These are phyloP conservation scores for Gasterosteus nipponicus DNA, from an alignment of 2,113 vertebrate genomes.

Conservation along the genomic window DNA sequence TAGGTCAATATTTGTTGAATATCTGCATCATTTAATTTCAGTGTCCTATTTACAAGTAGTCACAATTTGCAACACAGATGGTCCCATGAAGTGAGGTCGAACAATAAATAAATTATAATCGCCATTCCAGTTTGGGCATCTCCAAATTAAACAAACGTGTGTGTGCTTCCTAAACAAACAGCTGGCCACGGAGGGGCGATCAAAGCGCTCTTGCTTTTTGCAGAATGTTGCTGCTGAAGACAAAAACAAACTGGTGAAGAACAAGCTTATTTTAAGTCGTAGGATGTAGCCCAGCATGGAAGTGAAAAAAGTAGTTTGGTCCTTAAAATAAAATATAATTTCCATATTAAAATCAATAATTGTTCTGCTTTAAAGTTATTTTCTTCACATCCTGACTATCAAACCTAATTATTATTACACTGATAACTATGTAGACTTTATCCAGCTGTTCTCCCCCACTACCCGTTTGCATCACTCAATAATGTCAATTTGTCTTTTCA, in stretches of 20 bases:
- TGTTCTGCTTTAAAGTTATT: background rate
- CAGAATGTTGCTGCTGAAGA: background rate
- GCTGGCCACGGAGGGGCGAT: background rate
- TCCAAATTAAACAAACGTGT: background rate
- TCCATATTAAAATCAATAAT: background rate
- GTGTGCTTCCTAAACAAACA: too few relatives aligned
- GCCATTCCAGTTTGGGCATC: background rate
- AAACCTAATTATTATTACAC: background rate
- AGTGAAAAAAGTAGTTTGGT: background rate
- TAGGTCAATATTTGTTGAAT: background rate
- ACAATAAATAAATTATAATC: background rate
- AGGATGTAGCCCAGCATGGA: background rate
- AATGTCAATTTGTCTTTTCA: background rate
- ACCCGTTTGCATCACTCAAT: background rate
- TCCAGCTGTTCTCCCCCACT: background rate
- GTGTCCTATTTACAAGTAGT: background rate
- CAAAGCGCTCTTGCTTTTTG: background rate
- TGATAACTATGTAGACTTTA: background rate
- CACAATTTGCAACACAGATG: background rate
- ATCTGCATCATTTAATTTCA: background rate
- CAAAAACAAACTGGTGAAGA: too few relatives aligned
- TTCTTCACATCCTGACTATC: background rate
- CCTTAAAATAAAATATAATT: background rate
- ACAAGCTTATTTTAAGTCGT: too few relatives aligned
- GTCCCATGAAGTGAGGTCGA: background rate